Base-by-base conservation (phyloP, 2,888 invertebrate species). In the Prosopocoilus inquinatus region DNA sequence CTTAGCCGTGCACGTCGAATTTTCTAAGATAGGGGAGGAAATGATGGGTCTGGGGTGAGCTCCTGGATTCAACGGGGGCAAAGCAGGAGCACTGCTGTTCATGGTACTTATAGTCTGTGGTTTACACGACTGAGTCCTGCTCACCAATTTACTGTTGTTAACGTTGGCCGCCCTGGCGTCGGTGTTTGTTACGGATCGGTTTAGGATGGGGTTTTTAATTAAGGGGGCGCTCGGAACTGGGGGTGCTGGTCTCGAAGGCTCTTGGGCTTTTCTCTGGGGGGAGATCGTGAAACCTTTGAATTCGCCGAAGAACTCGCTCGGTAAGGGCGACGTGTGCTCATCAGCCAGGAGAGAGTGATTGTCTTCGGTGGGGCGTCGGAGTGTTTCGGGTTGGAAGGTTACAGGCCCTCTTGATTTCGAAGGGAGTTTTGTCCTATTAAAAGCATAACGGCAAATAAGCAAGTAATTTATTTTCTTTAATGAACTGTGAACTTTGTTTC, bases 1-100 rank as follows among this genome's bases (percentile, higher is more conserved):
- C 67, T 89, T 87, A 0, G 89, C 89, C 0, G 89, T 86, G 63
- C 89, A 89, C 0, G 92, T 92, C 0, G 92, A 92, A 2, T 88
- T 85, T 73, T 91, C 90, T 49, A 93, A 75, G 47, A 91, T 89
- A 0, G 92, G 92, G 59, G 87, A 87, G 5, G 91, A 91, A 62
- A 93, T 92, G 8, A 90, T 82, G 0, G 91, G 91, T 62, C 91
- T 81, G 0, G 85, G 82, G 34, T 79, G 80, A 39, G 82, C 80
- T 3, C 84, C 83, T 0, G 82, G 82, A 73, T 86, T 86, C 12
- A 82, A 78, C 0, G 89, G 85, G 0, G 89, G 87, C 59, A 87
- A 77, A 0, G 83, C 82, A 0, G 86, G 79, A 15, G 82, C 62
- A 61, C 72, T 20, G 65, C 51, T 53, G 77, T 81, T 82, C 1